These are phyloP conservation scores for Perognathus longimembris DNA, from an alignment of 2,113 vertebrate genomes.

Conservation along the genomic window DNA sequence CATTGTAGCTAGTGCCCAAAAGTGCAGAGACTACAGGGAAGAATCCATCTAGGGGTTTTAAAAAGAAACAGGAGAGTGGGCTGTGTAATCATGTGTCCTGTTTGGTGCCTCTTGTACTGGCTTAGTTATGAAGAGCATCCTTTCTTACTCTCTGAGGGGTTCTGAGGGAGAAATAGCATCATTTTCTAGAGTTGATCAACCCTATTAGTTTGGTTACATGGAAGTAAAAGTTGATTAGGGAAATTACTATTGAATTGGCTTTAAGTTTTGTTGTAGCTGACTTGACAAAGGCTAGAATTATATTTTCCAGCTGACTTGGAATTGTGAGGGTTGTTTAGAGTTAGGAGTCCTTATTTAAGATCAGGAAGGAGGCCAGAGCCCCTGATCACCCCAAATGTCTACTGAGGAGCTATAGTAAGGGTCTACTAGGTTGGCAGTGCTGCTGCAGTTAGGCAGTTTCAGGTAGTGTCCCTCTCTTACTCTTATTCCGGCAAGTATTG, in stretches of 20 bases:
- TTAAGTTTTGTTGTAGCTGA: not conserved
- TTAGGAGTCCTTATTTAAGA: not conserved
- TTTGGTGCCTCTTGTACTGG: not conserved
- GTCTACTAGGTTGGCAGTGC: not conserved
- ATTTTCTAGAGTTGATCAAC: not conserved
- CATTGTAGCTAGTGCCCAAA: not conserved
- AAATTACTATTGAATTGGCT: conserved; percentile 9
- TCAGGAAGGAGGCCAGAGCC: not conserved
- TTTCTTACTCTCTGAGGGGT: not conserved
- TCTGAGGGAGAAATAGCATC: not conserved
- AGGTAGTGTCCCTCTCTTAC: not conserved
- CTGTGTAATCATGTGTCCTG: not conserved
- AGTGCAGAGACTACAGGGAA: not conserved
- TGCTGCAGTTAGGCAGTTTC: accelerated
- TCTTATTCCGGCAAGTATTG: no score
- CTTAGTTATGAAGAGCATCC: not conserved
- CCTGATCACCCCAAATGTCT: not conserved
- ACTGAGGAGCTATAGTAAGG: no score
- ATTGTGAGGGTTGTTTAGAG: not conserved
- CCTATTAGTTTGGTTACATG: not conserved
- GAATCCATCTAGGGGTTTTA: not conserved
- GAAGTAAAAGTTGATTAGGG: conserved; percentile 19
- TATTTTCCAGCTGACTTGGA: not conserved
- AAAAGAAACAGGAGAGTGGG: not conserved
- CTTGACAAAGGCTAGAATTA: not conserved